A percentile compares a stretch with the other conserved stretches of the same genome.
Evolutionary conservation across 2,113 vertebrate genomes (phyloP).

Genomic region (Ptilonorhynchus violaceus): DNA sequence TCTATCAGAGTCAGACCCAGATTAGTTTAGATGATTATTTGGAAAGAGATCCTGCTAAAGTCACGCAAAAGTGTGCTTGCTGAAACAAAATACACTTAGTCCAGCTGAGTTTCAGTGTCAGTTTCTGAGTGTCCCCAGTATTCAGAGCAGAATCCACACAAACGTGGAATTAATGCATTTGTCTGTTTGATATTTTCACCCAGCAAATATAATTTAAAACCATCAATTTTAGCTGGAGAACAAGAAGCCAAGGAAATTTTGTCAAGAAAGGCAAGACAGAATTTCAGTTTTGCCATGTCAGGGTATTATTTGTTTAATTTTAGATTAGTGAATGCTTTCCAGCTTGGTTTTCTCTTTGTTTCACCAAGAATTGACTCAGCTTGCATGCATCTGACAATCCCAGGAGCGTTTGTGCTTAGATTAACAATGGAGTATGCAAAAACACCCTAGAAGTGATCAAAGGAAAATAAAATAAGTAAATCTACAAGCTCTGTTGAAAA

Average conservation of each 20-base stretch:
- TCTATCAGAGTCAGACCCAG: neutral
- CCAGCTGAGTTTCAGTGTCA: neutral
- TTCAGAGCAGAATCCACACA: neutral
- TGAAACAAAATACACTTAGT: neutral
- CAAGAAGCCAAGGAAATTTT: neutral
- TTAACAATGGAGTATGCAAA: neutral
- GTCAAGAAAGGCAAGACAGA: neutral
- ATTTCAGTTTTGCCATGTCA: neutral
- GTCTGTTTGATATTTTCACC: neutral
- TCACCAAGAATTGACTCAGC: neutral
- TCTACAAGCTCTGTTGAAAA: neutral
- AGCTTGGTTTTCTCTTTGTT: neutral
- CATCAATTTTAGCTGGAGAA: neutral
- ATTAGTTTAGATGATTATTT: neutral
- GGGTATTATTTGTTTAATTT: neutral
- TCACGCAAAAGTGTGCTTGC: neutral
- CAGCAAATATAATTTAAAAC: neutral
- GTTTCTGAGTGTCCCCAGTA: neutral
- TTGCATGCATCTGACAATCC: neutral
- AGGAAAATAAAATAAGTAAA: neutral
- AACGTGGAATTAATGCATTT: neutral
- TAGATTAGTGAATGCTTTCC: neutral
- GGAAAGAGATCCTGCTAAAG: neutral
- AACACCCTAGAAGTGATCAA: neutral
- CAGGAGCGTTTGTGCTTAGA: neutral